These are phyloP conservation scores for Muscicapa comitata DNA, from an alignment of 2,797 vertebrate species.

Conservation along the genomic window DNA sequence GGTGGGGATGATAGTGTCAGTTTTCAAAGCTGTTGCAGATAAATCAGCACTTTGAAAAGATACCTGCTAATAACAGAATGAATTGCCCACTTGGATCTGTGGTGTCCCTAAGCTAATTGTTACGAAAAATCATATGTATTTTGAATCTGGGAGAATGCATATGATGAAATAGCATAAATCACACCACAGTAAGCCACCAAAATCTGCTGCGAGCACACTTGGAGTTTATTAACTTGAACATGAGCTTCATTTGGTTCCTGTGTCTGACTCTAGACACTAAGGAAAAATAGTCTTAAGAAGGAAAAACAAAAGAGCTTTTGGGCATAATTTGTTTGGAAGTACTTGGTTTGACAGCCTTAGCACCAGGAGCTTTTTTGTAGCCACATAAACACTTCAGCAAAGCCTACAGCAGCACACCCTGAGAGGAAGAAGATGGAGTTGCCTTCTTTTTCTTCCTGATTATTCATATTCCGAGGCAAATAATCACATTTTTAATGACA, in stretches of 20 bases:
- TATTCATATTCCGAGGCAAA: not conserved
- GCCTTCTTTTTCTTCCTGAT: not conserved
- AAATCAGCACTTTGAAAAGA: not conserved
- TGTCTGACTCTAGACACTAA: not conserved
- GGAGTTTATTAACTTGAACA: not conserved
- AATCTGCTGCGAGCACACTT: not conserved
- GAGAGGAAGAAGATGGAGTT: not conserved
- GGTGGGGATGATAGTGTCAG: not conserved
- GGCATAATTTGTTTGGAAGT: not conserved
- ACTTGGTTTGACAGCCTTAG: not conserved
- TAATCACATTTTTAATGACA: not conserved
- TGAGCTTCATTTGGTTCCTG: not conserved
- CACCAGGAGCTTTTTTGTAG: not conserved
- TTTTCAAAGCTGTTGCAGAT: not conserved
- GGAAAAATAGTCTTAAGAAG: not conserved
- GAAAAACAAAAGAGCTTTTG: not conserved
- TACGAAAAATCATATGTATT: not conserved
- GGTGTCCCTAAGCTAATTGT: not conserved
- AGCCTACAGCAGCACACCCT: not conserved
- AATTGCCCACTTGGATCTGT: not conserved
- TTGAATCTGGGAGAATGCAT: not conserved
- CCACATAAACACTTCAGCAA: not conserved
- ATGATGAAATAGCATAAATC: not conserved
- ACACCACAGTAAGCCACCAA: not conserved
- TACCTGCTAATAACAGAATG: not conserved